phyloP scores from a whole-genome alignment of 2,797 vertebrate species.

The Mus caroli region DNA sequence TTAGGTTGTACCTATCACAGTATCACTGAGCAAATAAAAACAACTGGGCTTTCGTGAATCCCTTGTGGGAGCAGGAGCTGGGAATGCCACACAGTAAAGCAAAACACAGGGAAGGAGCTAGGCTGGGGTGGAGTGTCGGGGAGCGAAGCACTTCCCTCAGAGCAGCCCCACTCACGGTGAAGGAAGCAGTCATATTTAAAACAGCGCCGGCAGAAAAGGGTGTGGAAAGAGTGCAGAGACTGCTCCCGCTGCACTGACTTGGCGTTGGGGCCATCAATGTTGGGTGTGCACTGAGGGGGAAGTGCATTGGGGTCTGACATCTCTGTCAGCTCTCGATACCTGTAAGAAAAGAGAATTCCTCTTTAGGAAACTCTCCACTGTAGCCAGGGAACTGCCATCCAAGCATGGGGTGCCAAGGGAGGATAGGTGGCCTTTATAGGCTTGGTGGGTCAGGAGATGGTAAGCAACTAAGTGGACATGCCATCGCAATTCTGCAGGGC shows the following conservation, averaged over 20 bases:
- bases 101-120: neutral
- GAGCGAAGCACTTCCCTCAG: neutral
- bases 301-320: conserved; percentile 93
- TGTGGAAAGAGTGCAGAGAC: conserved; percentile 99
- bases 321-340: conserved; percentile 97
- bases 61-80: neutral
- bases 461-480: neutral
- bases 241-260: conserved; percentile 98
- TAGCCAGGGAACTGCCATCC: neutral
- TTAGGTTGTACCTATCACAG: neutral
- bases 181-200: conserved; percentile 99
- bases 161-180: conserved; percentile 91
- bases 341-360: conserved; percentile 81
- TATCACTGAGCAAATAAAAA: neutral
- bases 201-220: conserved; percentile 98
- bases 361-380: neutral
- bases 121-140: neutral
- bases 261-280: conserved; percentile 96
- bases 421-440: neutral
- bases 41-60: conserved; percentile 31
- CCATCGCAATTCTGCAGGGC: neutral
- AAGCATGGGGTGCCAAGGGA: neutral
- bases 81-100: neutral
- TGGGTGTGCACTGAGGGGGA: conserved; percentile 97
- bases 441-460: neutral